These are phyloP conservation scores for Percopsis omiscomaycus DNA, from an alignment of 2,797 vertebrate species.

Conservation along the genomic window DNA sequence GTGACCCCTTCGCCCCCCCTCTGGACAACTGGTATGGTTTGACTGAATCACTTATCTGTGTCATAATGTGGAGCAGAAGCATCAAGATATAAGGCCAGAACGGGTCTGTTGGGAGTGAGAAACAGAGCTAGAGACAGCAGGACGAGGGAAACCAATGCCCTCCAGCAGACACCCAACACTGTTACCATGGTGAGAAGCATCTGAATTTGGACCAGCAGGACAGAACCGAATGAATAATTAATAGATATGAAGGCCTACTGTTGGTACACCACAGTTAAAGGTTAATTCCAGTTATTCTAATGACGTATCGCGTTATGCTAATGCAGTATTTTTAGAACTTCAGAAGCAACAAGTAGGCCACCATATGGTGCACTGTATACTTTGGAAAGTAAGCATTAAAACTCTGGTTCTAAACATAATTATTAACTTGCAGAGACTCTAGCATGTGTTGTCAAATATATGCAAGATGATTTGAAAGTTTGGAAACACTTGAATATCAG, in stretches of 20 bases:
- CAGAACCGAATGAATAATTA: conserved; percentile 81
- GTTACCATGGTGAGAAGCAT: conserved; percentile 86
- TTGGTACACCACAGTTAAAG: conserved; percentile 75
- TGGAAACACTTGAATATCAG: not conserved
- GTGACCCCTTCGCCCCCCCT: not conserved
- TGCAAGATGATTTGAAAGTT: too few relatives aligned
- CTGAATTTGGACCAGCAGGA: conserved; percentile 71
- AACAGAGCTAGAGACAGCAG: conserved; percentile 23
- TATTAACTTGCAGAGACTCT: not conserved
- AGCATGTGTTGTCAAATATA: not conserved
- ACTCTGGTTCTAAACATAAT: conserved; percentile 1
- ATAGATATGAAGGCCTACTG: conserved; percentile 76
- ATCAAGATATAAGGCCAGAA: not conserved
- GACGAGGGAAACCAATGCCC: conserved; percentile 59
- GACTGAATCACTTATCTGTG: not conserved
- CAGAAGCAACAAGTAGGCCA: conserved; percentile 39
- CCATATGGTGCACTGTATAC: not conserved
- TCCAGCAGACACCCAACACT: conserved; percentile 53
- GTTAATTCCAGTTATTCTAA: conserved; percentile 46
- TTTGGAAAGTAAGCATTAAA: conserved; percentile 9
- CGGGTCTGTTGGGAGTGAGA: conserved; percentile 21
- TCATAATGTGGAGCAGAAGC: conserved; percentile 17
- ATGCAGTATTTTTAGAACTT: not conserved
- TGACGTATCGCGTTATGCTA: conserved; percentile 21
- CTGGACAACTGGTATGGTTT: not conserved